Evolutionary conservation across 1,140 invertebrate species (phyloP).

Genomic region (Sarcophaga peregrina): DNA sequence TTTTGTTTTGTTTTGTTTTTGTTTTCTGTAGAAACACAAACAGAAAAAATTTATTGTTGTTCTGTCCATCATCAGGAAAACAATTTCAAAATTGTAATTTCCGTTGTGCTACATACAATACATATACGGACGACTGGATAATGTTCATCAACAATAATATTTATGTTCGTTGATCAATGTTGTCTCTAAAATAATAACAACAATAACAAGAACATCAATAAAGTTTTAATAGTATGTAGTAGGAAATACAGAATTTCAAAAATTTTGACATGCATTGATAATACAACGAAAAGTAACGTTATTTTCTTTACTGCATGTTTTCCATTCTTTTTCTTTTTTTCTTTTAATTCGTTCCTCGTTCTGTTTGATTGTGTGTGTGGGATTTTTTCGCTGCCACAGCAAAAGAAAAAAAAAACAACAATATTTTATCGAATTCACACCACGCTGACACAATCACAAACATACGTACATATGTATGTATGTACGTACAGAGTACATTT

Average conservation of each 20-base stretch:
- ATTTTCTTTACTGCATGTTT: neutral
- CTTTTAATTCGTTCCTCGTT: no score
- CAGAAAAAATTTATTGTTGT: conserved; percentile 37
- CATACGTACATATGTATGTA: no score
- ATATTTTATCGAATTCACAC: neutral
- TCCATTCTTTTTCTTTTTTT: no score
- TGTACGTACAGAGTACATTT: neutral
- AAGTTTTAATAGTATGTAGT: neutral
- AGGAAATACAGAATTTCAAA: neutral
- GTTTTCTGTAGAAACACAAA: conserved; percentile 33
- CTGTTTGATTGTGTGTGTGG: neutral
- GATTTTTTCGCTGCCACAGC: conserved; percentile 17
- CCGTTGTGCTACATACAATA: conserved; percentile 33
- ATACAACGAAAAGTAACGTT: no score
- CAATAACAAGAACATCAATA: conserved; percentile 10
- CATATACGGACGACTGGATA: conserved; percentile 22
- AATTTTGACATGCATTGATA: neutral
- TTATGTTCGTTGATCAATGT: no score
- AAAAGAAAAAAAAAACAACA: neutral
- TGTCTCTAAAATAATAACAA: no score
- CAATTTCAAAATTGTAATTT: conserved; percentile 42
- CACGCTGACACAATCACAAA: neutral
- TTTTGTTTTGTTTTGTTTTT: no score
- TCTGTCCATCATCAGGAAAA: conserved; percentile 40
- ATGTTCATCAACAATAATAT: neutral